Percentiles rank a stretch among this genome's conserved stretches.
phyloP scores from a whole-genome alignment of 2,797 vertebrate species.

The Chloroceryle amazona region DNA sequence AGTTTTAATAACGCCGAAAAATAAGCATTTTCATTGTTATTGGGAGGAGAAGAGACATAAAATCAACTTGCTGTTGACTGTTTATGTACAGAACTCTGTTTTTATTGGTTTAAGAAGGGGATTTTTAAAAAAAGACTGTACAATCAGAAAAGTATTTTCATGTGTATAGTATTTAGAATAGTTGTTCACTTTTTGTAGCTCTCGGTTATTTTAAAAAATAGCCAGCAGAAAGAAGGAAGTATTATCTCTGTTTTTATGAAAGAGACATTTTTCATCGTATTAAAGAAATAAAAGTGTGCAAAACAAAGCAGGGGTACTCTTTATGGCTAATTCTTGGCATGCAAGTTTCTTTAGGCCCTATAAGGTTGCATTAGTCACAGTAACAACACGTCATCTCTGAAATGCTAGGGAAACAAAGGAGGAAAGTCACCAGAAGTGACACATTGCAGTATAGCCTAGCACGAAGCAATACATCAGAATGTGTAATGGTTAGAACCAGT shows the following conservation, averaged over 20 bases:
- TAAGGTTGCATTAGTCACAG: not conserved
- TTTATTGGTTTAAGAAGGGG: not conserved
- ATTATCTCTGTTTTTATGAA: not conserved
- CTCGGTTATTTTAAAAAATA: not conserved
- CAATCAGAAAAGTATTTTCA: not conserved
- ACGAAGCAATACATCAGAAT: conserved; percentile 32
- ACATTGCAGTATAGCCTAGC: not conserved
- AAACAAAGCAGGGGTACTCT: not conserved
- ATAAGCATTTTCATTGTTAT: not conserved
- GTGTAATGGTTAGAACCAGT: not conserved
- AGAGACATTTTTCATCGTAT: not conserved
- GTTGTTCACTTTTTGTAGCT: not conserved
- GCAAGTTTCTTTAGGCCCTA: not conserved
- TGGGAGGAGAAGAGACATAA: not conserved
- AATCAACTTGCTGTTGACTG: not conserved
- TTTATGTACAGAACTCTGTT: not conserved
- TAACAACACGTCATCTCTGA: conserved; percentile 15
- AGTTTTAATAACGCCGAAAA: not conserved
- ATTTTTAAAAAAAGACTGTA: not conserved
- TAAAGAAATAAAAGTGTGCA: not conserved
- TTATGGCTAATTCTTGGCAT: not conserved
- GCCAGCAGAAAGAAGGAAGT: not conserved
- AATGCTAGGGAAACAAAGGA: conserved; percentile 42
- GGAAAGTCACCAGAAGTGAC: conserved; percentile 34
- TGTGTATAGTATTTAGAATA: not conserved